phyloP scores from a whole-genome alignment of 53 echinoderm and acorn worm genomes.

The Echinometra lucunter region DNA sequence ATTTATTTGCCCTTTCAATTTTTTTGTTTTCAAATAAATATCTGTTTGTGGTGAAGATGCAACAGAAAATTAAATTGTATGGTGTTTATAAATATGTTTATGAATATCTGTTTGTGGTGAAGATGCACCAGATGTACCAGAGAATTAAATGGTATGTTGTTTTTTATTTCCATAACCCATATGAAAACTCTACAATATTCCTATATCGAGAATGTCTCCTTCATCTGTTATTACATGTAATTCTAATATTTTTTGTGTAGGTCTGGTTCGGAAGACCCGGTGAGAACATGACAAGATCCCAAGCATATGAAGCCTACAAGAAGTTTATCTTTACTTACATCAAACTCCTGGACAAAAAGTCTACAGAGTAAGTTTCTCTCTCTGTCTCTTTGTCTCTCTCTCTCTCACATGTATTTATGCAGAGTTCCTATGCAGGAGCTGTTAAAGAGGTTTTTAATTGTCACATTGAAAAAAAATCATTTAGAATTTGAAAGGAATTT shows the following conservation, averaged over 20 bases:
- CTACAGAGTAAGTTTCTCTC: constrained; percentile 79
- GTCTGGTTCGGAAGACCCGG: constrained; percentile 85
- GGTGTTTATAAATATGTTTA: too few relatives aligned
- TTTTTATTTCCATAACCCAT: background rate
- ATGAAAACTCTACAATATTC: background rate
- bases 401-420: background rate
- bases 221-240: background rate
- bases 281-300: constrained; percentile 56
- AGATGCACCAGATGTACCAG: too few relatives aligned
- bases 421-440: background rate
- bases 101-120: too few relatives aligned
- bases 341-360: constrained; percentile 75
- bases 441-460: too few relatives aligned
- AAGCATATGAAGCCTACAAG: constrained; percentile 71
- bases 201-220: background rate
- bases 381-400: background rate
- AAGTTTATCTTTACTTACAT: constrained; percentile 84
- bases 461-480: too few relatives aligned
- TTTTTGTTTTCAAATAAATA: too few relatives aligned
- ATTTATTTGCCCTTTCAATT: too few relatives aligned
- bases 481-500: too few relatives aligned
- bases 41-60: too few relatives aligned
- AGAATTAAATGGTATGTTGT: too few relatives aligned
- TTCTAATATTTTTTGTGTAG: constrained; percentile 64
- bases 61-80: too few relatives aligned